Percentiles rank a stretch among this genome's conserved stretches.
Conservation (phyloP, 30 jellyfish, hydroid and myxozoan genomes). For the Pelagia noctiluca region DNA sequence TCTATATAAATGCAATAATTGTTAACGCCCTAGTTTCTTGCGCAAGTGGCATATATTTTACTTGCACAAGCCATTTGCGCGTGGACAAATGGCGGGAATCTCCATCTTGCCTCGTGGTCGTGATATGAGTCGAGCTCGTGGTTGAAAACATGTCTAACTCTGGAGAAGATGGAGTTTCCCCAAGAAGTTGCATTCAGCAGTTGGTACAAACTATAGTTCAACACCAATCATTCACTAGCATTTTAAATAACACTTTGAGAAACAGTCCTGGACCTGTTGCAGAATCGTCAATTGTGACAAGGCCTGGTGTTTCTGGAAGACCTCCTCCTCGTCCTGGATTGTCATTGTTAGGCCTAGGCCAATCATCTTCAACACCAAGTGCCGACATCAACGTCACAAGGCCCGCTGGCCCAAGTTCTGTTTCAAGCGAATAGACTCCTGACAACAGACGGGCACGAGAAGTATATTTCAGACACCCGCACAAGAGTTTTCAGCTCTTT, state of each 20-base stretch:
- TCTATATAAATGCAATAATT: too few relatives aligned
- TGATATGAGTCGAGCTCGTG: too few relatives aligned
- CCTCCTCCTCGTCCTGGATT: constrained; percentile 7
- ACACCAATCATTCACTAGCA: background rate
- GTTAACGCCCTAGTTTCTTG: too few relatives aligned
- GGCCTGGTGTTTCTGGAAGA: background rate
- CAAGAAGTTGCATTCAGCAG: too few relatives aligned
- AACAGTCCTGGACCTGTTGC: constrained; percentile 8
- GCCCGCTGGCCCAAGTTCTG: background rate
- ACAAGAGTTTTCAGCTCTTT: background rate
- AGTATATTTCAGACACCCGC: constrained; percentile 4
- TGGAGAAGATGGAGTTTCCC: too few relatives aligned
- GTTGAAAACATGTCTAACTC: too few relatives aligned
- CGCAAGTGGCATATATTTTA: background rate
- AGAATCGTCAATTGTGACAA: constrained; percentile 1
- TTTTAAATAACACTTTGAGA: background rate
- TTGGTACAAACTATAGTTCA: background rate
- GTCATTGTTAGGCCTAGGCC: constrained; percentile 1
- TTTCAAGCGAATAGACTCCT: constrained; percentile 2
- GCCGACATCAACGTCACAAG: background rate
- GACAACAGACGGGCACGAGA: constrained; percentile 7
- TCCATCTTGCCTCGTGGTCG: constrained; percentile 7
- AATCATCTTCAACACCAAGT: background rate
- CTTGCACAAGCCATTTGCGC: background rate
- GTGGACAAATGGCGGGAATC: too few relatives aligned